A percentile compares a stretch with the other conserved stretches of the same genome.
Conservation (phyloP, 2,797 vertebrate species). For the Enteromius viviparus region DNA sequence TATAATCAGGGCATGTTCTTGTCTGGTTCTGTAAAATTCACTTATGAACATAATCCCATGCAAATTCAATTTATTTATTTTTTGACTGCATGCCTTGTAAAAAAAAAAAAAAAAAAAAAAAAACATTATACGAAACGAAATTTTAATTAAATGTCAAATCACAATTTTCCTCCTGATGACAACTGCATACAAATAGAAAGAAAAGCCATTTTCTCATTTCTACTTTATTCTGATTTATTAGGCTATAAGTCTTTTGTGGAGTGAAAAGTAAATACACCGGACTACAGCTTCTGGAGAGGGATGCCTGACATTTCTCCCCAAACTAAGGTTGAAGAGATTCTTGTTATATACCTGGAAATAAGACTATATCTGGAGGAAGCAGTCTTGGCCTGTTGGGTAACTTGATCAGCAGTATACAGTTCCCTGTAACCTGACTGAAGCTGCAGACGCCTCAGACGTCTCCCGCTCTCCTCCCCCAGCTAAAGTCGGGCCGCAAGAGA, state of each 20-base stretch:
- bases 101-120: too few relatives aligned
- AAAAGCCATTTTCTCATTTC: neutral
- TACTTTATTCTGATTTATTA: too few relatives aligned
- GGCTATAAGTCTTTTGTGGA: neutral
- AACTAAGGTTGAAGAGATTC: neutral
- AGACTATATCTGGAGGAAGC: slow-evolving; percentile 46
- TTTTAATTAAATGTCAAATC: too few relatives aligned
- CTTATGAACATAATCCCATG: neutral
- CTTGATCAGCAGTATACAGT: slow-evolving; percentile 44
- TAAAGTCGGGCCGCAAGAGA: neutral
- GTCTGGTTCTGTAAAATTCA: neutral
- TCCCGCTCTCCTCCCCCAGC: slow-evolving; percentile 8
- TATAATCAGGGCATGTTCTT: neutral
- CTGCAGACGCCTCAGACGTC: slow-evolving; percentile 31
- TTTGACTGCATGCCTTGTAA: too few relatives aligned
- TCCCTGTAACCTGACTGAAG: slow-evolving; percentile 43
- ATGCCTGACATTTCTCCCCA: neutral
- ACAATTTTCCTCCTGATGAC: neutral
- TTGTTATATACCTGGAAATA: slow-evolving; percentile 35
- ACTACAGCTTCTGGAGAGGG: neutral
- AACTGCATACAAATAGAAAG: neutral
- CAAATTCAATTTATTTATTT: too few relatives aligned
- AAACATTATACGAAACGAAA: too few relatives aligned
- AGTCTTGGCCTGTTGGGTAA: slow-evolving; percentile 36
- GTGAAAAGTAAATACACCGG: neutral